Evolutionary conservation across 2,888 invertebrate species (phyloP).

Genomic region (Rhaphigaster nebulosa): DNA sequence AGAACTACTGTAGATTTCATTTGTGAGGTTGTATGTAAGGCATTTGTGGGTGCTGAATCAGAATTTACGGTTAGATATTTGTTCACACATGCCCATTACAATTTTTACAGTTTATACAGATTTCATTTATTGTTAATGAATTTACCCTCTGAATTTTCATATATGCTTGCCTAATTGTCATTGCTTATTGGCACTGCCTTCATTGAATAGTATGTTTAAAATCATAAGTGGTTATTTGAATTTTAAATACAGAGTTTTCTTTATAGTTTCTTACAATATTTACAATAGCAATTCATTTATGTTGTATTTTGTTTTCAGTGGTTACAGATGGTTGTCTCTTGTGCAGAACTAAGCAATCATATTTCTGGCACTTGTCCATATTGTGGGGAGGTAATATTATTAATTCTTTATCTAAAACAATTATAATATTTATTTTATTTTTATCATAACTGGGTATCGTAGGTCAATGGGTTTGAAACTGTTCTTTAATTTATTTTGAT

Average conservation of each 20-base stretch:
- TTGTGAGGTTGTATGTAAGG: too few species aligned
- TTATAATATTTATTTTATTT: neutral
- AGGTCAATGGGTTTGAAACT: too few species aligned
- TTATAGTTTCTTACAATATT: neutral
- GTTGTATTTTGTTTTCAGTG: conserved; percentile 46
- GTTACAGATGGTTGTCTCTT: conserved; percentile 50
- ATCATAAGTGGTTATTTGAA: neutral
- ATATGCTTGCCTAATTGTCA: too few species aligned
- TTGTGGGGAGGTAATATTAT: conserved; percentile 43
- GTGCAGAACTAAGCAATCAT: conserved; percentile 40
- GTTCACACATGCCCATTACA: too few species aligned
- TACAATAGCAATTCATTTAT: neutral
- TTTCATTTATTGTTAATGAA: too few species aligned
- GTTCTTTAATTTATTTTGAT: too few species aligned
- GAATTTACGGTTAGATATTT: too few species aligned
- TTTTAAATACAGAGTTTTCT: neutral
- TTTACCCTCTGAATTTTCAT: too few species aligned
- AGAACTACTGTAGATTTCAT: too few species aligned
- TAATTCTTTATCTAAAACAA: neutral
- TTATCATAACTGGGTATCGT: too few species aligned
- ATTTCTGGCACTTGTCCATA: conserved; percentile 53
- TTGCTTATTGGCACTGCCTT: neutral
- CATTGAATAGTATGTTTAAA: neutral
- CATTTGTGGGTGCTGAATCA: too few species aligned
- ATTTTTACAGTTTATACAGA: too few species aligned